Percentiles rank a stretch among this genome's conserved stretches.
Evolutionary conservation across 2,797 vertebrate genomes (phyloP).

Genomic region (Acanthis flammea): DNA sequence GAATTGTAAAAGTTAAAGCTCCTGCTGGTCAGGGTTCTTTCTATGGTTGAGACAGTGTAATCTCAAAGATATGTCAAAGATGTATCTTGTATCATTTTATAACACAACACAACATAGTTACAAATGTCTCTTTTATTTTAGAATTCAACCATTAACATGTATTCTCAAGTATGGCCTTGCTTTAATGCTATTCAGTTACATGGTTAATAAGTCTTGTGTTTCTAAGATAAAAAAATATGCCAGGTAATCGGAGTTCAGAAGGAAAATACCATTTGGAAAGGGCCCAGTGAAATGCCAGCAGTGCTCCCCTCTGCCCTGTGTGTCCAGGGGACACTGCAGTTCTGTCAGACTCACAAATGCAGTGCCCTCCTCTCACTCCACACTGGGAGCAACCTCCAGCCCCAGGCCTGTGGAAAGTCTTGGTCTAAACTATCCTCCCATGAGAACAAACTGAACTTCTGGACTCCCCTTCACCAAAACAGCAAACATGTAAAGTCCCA

Average conservation of each 20-base stretch:
- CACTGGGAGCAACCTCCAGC: background rate
- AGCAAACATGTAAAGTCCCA: background rate
- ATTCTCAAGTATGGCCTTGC: background rate
- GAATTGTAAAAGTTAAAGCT: background rate
- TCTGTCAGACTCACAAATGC: background rate
- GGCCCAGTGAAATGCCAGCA: background rate
- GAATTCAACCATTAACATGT: background rate
- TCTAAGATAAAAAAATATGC: background rate
- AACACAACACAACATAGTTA: background rate
- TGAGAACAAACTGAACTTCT: background rate
- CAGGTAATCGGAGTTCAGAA: background rate
- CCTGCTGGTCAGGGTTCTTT: background rate
- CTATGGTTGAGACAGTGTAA: background rate
- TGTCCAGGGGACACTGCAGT: background rate
- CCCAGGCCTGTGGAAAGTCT: background rate
- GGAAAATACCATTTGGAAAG: background rate
- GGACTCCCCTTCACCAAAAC: background rate
- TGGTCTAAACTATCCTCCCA: background rate
- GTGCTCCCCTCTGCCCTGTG: background rate
- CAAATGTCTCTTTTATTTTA: background rate
- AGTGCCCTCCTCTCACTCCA: background rate
- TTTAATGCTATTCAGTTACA: background rate
- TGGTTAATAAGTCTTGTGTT: background rate
- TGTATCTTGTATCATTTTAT: background rate
- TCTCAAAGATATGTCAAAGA: background rate